Percentiles rank a stretch among this genome's conserved stretches.
phyloP scores from a whole-genome alignment of 2,797 vertebrate species.

The Oreortyx pictus region DNA sequence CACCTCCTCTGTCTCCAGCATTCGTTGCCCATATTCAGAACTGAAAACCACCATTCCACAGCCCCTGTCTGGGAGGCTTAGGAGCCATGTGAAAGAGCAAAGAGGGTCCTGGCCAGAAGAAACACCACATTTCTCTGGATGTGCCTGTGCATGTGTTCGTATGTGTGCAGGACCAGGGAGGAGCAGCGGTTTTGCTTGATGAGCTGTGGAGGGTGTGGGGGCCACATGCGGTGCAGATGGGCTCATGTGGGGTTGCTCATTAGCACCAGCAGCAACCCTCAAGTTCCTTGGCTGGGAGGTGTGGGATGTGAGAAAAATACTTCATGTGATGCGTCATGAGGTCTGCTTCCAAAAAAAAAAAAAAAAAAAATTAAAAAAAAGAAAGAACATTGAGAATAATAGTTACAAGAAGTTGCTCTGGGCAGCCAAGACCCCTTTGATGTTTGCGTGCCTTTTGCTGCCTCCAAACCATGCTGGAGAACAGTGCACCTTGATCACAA shows the following conservation, averaged over 20 bases:
- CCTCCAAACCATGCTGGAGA: conserved; percentile 23
- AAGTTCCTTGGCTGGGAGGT: background rate
- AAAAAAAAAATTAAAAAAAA: background rate
- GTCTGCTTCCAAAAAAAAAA: background rate
- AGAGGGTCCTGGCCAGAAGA: background rate
- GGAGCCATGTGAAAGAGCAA: background rate
- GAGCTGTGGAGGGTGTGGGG: background rate
- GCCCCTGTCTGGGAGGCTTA: background rate
- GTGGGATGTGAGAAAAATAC: background rate
- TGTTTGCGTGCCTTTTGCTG: conserved; percentile 18
- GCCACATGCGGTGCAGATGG: background rate
- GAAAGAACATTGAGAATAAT: conserved; percentile 9
- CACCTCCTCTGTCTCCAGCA: background rate
- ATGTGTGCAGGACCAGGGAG: background rate
- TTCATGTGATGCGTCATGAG: background rate
- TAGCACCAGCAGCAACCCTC: background rate
- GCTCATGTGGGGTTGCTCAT: background rate
- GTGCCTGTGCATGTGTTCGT: fast-evolving
- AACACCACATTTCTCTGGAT: background rate
- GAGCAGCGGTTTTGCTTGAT: background rate
- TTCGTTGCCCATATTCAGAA: background rate
- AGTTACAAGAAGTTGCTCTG: background rate
- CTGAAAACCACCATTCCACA: background rate
- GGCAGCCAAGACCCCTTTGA: background rate
- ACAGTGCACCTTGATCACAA: background rate